Base-by-base conservation (phyloP, 2,888 invertebrate species). In the Acanthococcus lagerstroemiae region DNA sequence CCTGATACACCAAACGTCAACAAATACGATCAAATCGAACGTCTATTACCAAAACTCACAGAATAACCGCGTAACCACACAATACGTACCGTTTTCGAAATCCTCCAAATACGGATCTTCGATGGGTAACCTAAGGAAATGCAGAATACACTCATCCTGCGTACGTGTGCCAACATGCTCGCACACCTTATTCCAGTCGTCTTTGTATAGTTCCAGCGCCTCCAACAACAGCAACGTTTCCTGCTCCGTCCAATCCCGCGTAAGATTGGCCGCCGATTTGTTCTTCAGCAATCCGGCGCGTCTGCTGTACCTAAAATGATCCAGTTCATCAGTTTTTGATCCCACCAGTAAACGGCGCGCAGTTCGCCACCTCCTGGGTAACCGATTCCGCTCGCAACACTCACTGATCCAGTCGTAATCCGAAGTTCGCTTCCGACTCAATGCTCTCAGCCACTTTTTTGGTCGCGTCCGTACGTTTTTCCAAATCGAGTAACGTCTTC, bases 141-240 rank as follows among this genome's bases (percentile, higher is more conserved):
- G 95, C 71, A 99, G 80, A 73, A 99, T 99, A 77, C 99, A 99
- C 78, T 99, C 99, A 77, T 99, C 97, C 77, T 99, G 99, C 0
- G 96, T 97, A 52, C 99, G 84, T 27, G 94, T 91, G 52, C 96
- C 97, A 0, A 99, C 97, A 78, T 99, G 99, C 74, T 99, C 97
- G 69, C 92, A 92, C n/a, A 93, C 90, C 77, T 97, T 92, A 80
- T 99, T 99, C 99, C 99, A 99, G 78, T 99, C 99, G 77, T 99
- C 99, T 76, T 96, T 95, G 79, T 93, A 96, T 82, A 99, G 85
- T 78, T 99, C 99, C 70, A 99, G 78, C 1, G 89, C 97, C 77
- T 99, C 99, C 48, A 99, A 81, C 55, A 99, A 78, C 50, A 97
- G 79, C 44, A 99, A 80, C 0, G 96, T 97, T 79, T 99, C 99